Evolutionary conservation across 2,797 vertebrate species (phyloP).

Genomic region (Nannoperca obscura): DNA sequence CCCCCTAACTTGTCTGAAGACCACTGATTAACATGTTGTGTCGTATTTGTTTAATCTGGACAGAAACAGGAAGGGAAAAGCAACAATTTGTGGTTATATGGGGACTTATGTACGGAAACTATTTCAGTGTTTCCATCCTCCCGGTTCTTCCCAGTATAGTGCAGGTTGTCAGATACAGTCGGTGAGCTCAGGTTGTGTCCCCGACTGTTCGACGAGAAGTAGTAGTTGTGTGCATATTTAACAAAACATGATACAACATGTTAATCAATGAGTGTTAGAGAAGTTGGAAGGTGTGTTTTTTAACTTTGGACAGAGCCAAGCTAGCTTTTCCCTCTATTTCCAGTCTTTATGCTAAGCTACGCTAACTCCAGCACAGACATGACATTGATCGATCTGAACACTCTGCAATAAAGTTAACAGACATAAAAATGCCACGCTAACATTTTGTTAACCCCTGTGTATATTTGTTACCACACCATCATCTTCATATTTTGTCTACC

Average conservation of each 20-base stretch:
- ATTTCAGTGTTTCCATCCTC: not conserved
- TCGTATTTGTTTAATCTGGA: not conserved
- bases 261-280: not conserved
- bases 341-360: slow-evolving; percentile 10
- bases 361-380: not conserved
- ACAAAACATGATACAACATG: too few species aligned
- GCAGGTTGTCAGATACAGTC: too few species aligned
- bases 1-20: too few species aligned
- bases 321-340: not conserved
- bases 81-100: not conserved
- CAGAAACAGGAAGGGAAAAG: not conserved
- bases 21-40: too few species aligned
- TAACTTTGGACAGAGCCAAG: not conserved
- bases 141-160: not conserved
- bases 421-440: not conserved
- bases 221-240: not conserved
- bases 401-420: not conserved
- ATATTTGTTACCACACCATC: not conserved
- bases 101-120: too few species aligned
- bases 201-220: too few species aligned
- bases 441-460: not conserved
- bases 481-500: slow-evolving; percentile 73
- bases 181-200: not conserved
- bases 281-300: not conserved
- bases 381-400: not conserved